A percentile compares a stretch with the other conserved stretches of the same genome.
Conservation (phyloP, 2,113 vertebrate genomes). For the pig (Sus scrofa) region T2T-Sscrofa CM000822.6:65132001-65132500, state of each 20-base stretch:
- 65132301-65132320: constrained; percentile 67
- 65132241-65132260: constrained; percentile 59
- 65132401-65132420: neutral
- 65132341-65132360: neutral
- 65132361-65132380: neutral
- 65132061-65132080: constrained; percentile 44
- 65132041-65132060: neutral
- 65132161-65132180: constrained; percentile 60
- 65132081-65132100: constrained; percentile 41
- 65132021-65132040: constrained; percentile 18
- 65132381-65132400: constrained; percentile 57
- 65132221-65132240: constrained; percentile 42
- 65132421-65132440: constrained; percentile 27
- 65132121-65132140: constrained; percentile 28
- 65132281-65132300: constrained; percentile 66
- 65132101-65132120: constrained; percentile 17
- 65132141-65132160: constrained; percentile 63
- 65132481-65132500: constrained; percentile 27
- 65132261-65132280: constrained; percentile 60
- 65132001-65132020: neutral
- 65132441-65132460: constrained; percentile 63
- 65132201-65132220: constrained; percentile 62
- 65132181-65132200: constrained; percentile 59
- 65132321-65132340: constrained; percentile 18
- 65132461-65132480: constrained; percentile 50